Conservation (phyloP, 2,888 invertebrate genomes). For the Pterostichus niger region DNA sequence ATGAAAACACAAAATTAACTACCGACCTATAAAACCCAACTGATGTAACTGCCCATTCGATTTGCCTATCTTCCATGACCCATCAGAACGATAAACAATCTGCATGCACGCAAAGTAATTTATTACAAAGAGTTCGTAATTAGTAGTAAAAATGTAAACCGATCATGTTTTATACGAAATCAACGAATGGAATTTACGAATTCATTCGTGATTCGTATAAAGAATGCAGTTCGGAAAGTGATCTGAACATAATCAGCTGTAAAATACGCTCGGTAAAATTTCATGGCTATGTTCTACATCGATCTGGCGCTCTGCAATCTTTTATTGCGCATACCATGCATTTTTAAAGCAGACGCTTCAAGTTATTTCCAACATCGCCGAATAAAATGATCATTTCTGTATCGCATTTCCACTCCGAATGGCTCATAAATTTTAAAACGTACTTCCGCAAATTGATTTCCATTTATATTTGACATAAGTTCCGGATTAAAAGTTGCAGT, state of each 20-base stretch:
- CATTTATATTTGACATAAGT: constrained; percentile 44
- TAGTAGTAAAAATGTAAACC: constrained; percentile 21
- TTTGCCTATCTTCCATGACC: constrained; percentile 27
- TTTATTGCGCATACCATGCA: constrained; percentile 63
- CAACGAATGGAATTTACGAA: constrained; percentile 13
- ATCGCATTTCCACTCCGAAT: constrained; percentile 38
- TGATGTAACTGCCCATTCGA: constrained; percentile 21
- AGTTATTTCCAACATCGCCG: constrained; percentile 41
- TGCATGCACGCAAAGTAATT: constrained; percentile 22
- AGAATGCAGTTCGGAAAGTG: constrained; percentile 16
- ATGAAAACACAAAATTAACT: constrained; percentile 43
- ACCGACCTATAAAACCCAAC: constrained; percentile 21
- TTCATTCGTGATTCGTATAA: constrained; percentile 16
- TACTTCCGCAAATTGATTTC: constrained; percentile 51
- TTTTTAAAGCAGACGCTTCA: constrained; percentile 61
- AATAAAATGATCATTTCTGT: constrained; percentile 63
- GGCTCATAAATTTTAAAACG: constrained; percentile 50
- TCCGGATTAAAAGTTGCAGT: constrained; percentile 32
- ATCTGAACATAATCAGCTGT: constrained; percentile 61
- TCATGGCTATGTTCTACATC: constrained; percentile 59
- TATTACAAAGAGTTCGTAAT: constrained; percentile 17
- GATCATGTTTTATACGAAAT: constrained; percentile 16
- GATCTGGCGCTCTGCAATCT: constrained; percentile 55
- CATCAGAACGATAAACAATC: constrained; percentile 13
- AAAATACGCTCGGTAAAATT: constrained; percentile 66